A percentile compares a stretch with the other conserved stretches of the same genome.
These are phyloP conservation scores for Phalacrocorax aristotelis DNA, from an alignment of 2,113 vertebrate species.

Conservation along the genomic window DNA sequence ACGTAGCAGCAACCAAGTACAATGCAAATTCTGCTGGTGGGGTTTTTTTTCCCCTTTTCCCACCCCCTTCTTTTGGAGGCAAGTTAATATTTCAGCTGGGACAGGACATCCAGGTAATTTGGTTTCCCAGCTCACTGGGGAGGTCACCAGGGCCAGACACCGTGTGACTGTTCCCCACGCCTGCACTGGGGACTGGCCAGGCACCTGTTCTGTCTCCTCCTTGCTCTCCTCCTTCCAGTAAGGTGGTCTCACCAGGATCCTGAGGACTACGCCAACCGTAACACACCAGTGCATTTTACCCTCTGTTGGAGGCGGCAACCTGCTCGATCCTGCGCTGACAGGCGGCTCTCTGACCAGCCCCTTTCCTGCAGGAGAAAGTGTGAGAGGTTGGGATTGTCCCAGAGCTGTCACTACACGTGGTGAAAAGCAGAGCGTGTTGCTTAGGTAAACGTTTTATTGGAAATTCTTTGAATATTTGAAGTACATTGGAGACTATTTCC, in stretches of 20 bases:
- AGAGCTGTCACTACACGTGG: background rate
- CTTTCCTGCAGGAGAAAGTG: background rate
- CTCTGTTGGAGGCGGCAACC: background rate
- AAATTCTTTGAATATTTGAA: constrained; percentile 70
- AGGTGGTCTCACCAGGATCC: background rate
- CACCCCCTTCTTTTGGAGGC: background rate
- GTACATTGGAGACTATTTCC: constrained; percentile 61
- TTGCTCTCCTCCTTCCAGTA: accelerated
- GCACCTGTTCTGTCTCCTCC: background rate
- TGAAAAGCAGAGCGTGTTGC: background rate
- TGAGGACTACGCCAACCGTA: background rate
- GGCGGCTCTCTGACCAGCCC: background rate
- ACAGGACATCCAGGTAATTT: background rate
- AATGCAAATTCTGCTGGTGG: background rate
- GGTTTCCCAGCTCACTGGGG: background rate
- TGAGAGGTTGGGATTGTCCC: background rate
- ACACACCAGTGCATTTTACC: background rate
- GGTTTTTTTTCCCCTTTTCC: background rate
- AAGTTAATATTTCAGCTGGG: background rate
- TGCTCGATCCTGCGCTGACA: background rate
- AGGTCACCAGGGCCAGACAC: background rate
- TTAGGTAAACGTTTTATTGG: constrained; percentile 78
- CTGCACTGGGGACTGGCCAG: background rate
- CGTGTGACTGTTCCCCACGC: background rate
- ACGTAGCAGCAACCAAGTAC: background rate